Percentiles rank a stretch among this genome's conserved stretches.
These are phyloP conservation scores for Rhynchonycteris naso DNA, from an alignment of 2,797 vertebrate species.

Conservation along the genomic window DNA sequence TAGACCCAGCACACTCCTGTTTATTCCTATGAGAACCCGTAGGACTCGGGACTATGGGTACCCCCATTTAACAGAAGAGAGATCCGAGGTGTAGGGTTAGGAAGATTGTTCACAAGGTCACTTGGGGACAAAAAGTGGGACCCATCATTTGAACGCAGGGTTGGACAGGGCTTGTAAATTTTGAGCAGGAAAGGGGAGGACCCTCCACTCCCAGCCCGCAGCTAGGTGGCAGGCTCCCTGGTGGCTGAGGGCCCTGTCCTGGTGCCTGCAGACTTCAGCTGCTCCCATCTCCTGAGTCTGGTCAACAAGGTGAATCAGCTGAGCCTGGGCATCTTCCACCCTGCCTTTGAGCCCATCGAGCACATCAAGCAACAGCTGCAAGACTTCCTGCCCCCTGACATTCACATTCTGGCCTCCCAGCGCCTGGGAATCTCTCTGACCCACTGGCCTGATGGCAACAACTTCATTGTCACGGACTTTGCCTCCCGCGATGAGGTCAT, in stretches of 20 bases:
- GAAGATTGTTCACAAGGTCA: background rate
- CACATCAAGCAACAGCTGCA: slow-evolving; percentile 87
- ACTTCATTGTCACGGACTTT: slow-evolving; percentile 92
- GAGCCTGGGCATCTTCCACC: slow-evolving; percentile 94
- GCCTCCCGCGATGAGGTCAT: slow-evolving; percentile 93
- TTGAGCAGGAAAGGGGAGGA: background rate
- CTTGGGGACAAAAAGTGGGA: background rate
- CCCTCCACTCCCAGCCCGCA: rapidly evolving
- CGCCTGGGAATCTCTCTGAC: slow-evolving; percentile 92
- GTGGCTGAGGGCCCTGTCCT: background rate
- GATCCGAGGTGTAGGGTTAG: background rate
- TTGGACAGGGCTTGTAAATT: background rate
- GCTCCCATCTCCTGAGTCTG: slow-evolving; percentile 58
- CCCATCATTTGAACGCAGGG: background rate
- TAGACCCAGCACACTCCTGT: background rate
- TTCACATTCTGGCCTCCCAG: slow-evolving; percentile 88
- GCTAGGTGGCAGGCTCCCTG: rapidly evolving
- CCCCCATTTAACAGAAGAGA: background rate
- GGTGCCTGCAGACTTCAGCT: slow-evolving; percentile 20
- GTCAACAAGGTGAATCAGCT: slow-evolving; percentile 90
- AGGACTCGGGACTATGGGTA: background rate
- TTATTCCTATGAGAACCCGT: background rate
- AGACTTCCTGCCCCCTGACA: slow-evolving; percentile 87
- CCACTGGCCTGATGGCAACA: slow-evolving; percentile 90
- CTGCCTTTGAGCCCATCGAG: slow-evolving; percentile 91